A percentile compares a stretch with the other conserved stretches of the same genome.
Evolutionary conservation across 2,888 invertebrate genomes (phyloP).

Genomic region (Caenorhabditis plicata): DNA sequence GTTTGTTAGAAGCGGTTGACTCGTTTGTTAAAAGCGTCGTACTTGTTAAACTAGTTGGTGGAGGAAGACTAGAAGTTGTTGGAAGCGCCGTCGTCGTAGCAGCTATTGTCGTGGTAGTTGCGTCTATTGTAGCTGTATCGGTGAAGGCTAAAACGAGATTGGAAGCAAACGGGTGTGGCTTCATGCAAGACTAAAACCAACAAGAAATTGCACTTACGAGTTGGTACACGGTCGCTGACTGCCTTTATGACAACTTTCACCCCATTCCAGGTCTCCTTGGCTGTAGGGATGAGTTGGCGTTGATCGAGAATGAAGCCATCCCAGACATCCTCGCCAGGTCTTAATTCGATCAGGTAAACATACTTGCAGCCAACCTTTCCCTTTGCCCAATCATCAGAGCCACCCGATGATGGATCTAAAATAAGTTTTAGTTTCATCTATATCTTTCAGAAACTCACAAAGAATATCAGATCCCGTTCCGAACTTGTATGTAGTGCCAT

Average conservation of each 20-base stretch:
- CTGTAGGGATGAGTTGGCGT: conserved; percentile 63
- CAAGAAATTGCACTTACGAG: neutral
- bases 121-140: conserved; percentile 12
- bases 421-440: neutral
- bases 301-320: conserved; percentile 65
- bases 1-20: conserved; percentile 8
- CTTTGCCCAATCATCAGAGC: conserved; percentile 66
- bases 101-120: conserved; percentile 11
- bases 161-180: neutral
- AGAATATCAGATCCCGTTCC: conserved; percentile 65
- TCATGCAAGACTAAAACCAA: conserved; percentile 1
- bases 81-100: conserved; percentile 1
- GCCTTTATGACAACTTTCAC: conserved; percentile 62
- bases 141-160: neutral
- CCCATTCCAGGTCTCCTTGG: conserved; percentile 64
- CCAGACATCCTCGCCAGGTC: conserved; percentile 65
- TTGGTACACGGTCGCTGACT: conserved; percentile 30
- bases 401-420: conserved; percentile 64
- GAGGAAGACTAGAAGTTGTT: conserved; percentile 1
- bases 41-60: conserved; percentile 7
- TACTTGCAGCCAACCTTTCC: conserved; percentile 61
- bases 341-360: conserved; percentile 63
- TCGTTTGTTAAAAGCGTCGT: conserved; percentile 16
- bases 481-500: conserved; percentile 62
- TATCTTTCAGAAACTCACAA: conserved; percentile 36